phyloP scores from a whole-genome alignment of 2,113 vertebrate genomes.

The Siniperca knerii region DNA sequence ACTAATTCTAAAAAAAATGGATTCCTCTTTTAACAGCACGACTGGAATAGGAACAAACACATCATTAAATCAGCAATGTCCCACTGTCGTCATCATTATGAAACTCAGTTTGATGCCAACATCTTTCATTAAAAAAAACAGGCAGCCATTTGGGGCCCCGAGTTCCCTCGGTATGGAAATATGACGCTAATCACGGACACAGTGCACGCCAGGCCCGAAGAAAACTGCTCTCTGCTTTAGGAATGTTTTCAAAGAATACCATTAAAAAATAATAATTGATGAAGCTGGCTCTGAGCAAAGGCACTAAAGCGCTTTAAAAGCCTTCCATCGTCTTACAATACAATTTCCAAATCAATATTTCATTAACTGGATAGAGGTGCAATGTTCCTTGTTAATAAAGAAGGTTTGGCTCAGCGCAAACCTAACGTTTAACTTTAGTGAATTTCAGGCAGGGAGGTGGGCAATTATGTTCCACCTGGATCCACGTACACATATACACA shows the following conservation, averaged over 20 bases:
- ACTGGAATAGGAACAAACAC: constrained; percentile 61
- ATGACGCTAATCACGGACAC: constrained; percentile 52
- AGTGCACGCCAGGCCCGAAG: constrained; percentile 28
- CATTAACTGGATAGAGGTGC: constrained; percentile 79
- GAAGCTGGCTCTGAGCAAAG: constrained; percentile 73
- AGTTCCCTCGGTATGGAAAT: constrained; percentile 39
- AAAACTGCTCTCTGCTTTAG: constrained; percentile 52
- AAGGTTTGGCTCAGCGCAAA: constrained; percentile 58
- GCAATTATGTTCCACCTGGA: constrained; percentile 47
- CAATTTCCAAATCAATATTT: constrained; percentile 86
- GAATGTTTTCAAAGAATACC: constrained; percentile 63
- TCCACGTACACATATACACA: constrained; percentile 8
- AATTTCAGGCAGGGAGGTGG: constrained; percentile 37
- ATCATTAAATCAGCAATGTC: constrained; percentile 61
- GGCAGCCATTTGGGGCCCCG: constrained; percentile 20
- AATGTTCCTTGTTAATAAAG: constrained; percentile 75
- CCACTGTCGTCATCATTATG: constrained; percentile 53
- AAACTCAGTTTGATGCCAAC: constrained; percentile 53
- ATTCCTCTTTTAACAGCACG: constrained; percentile 17
- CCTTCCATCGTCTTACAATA: constrained; percentile 71
- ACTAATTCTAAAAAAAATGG: constrained; percentile 3
- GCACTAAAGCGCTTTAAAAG: constrained; percentile 76
- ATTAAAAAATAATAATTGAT: constrained; percentile 75
- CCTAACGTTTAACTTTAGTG: constrained; percentile 51
- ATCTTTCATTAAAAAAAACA: constrained; percentile 67